Evolutionary conservation across 2,113 vertebrate species (phyloP).

Genomic region (Ginglymostoma cirratum): DNA sequence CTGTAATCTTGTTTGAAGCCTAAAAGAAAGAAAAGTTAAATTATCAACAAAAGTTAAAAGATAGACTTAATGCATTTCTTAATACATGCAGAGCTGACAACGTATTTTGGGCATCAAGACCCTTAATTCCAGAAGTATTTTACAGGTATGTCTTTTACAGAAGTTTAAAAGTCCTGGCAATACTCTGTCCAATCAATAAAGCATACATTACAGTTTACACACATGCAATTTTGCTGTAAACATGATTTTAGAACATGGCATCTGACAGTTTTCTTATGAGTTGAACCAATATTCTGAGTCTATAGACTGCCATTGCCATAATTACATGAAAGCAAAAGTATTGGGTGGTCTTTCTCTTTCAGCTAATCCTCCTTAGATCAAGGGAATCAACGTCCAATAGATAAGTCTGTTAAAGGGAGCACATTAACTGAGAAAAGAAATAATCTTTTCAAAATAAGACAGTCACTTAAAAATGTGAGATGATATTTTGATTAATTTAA

Average conservation of each 20-base stretch:
- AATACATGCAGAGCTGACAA: not conserved
- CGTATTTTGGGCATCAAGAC: not conserved
- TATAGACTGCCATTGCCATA: not conserved
- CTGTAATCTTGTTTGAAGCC: not conserved
- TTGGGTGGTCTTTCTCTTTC: conserved; percentile 39
- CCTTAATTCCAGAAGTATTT: not conserved
- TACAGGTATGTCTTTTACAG: not conserved
- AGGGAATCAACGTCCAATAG: conserved; percentile 43
- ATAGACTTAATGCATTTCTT: not conserved
- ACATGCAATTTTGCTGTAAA: not conserved
- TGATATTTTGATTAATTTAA: conserved; percentile 26
- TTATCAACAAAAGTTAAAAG: not conserved
- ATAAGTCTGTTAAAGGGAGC: not conserved
- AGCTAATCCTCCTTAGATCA: conserved; percentile 44
- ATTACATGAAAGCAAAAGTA: conserved; percentile 41
- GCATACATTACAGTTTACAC: not conserved
- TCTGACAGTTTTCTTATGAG: not conserved
- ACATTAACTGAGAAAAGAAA: conserved; percentile 24
- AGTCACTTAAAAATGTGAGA: not conserved
- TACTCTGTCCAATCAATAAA: not conserved
- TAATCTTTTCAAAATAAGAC: conserved; percentile 17
- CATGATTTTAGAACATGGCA: not conserved
- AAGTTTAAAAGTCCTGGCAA: not conserved
- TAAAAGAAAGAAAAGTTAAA: not conserved
- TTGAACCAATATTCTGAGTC: conserved; percentile 37